Base-by-base conservation (phyloP, 2,888 invertebrate genomes). In the Dryococelus australis region DNA sequence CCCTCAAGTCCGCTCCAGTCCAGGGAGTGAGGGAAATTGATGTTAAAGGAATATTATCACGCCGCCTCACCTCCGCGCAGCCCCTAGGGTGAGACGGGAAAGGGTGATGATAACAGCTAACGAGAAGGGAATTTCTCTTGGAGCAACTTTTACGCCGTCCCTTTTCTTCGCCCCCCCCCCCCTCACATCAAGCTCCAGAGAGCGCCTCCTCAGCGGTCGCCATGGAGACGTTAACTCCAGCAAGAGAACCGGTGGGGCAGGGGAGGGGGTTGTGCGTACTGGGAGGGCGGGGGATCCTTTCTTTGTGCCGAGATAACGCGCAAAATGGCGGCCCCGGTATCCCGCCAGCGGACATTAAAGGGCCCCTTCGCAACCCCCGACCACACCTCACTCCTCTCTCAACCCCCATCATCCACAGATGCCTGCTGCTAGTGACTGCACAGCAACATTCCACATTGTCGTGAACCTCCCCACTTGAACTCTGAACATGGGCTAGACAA, bases 201-300 rank as follows among this genome's bases (percentile, higher is more conserved):
- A n/a, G 85, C 43, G 47, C 85, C 9, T n/a, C 47, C 85, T 85
- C 85, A 24, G 9, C 53, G 85, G 94, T 93, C 94, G 93, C 94
- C 94, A 94, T 94, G 94, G 95, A 94, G 94, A 95, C 95, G 92
- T 93, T 91, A 91, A 90, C 80, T 80, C 80, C 80, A 13, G 80
- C 80, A 6, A 79, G 80, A 80, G 80, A 80, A 24, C 28, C 26
- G n/a, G n/a, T n/a, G n/a, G n/a, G n/a, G n/a, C n/a, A n/a, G n/a
- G n/a, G n/a, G n/a, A 24, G 28, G 80, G 26, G n/a, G 80, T 27
- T 53, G 86, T 86, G 53, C 51, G 51, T 86, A 26, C 65, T 43
- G 27, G 27, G 35, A 28, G 26, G 28, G 24, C 10, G 28, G 65
- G 43, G 47, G 47, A 9, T 5, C 81, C 13, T 53, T 65, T 80